Evolutionary conservation across 2,888 invertebrate genomes (phyloP), one percentile per base, ranked within the genome.

Genomic region (Eupithecia subumbrata): DNA sequence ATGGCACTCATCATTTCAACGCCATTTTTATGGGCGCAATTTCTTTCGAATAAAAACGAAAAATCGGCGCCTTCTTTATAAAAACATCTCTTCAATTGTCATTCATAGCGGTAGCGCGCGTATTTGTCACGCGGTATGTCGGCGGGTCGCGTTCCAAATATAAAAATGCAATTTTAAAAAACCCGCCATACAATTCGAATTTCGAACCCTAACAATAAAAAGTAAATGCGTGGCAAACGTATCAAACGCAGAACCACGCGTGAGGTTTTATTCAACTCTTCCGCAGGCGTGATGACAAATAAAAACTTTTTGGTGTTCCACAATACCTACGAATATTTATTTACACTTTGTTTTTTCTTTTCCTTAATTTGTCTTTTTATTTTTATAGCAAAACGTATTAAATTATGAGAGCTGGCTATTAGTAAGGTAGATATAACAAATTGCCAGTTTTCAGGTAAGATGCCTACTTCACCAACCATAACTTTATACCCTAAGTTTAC

Each of bases 131-230:
- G 89, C 90, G 89, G 86, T 90, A 87, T 91, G 90, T 87, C 90
- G 89, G 87, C 90, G 91, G 90, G 89, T 90, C 91, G 92, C 93
- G 94, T 91, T 89, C 91, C 93, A 93, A 95, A 94, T 93, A 94
- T 94, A 93, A 94, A 94, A 94, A 94, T 94, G 94, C 94, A 94
- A 95, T 94, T 94, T 95, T 94, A 94, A 94, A 93, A 92, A 92
- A 92, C 89, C 90, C 89, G 82, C 88, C 84, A 87, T 84, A 86
- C 86, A 88, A 87, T 90, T 86, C 87, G 91, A 90, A 90, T 92
- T 90, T 87, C 87, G 91, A 91, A 90, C 93, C 92, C 93, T 89
- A 88, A 89, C 91, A 91, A 92, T 92, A 92, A 92, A 93, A 92
- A 91, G 90, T 89, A 90, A 91, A 92, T 91, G 91, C 87, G 89